Base-by-base conservation (phyloP, 2,113 vertebrate species). In the Rhegmatorhina hoffmannsi region DNA sequence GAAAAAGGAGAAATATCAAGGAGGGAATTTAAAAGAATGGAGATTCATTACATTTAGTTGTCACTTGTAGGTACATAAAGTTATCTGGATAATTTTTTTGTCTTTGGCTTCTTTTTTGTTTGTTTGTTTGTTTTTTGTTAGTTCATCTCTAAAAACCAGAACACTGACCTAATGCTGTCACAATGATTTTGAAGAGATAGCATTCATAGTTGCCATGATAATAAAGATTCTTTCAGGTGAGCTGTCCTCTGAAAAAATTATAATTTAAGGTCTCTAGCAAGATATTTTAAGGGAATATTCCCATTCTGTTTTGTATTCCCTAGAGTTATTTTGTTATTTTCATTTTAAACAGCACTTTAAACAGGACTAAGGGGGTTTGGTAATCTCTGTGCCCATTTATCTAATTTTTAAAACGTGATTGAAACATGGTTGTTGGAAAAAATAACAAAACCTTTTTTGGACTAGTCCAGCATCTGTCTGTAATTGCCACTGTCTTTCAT, bases 401-500 rank as follows among this genome's bases (percentile, higher is more conserved):
- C 3, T 69, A 0, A 23, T 73, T 78, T 82, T 63, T 50, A 26
- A 74, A 53, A 36, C 70, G 8, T 34, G 19, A 46, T 31, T 60
- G 64, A 87, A 92, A 72, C 14, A 50, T 8, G 3, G 9, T 25
- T 77, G 9, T 17, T 63, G 8, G 44, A 25, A 79, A 72, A 77
- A 87, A 52, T 21, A 11, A 52, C 10, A 21, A 56, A 66, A 79
- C 6, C 3, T 91, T 64, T 3, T 82, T 63, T 68, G 26, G 21
- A 56, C 21, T 67, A 60, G 17, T 56, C n/a, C 24, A 79, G 17
- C 29, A 49, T 58, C 43, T 69, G 19, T 70, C 49, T 80, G 23
- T 55, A 93, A 72, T 49, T 93, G 19, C 13, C 10, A 13, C 34
- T 74, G 26, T 87, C 69, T 84, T 94, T 78, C n/a, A 53, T 44